A percentile compares a stretch with the other conserved stretches of the same genome.
phyloP scores from a whole-genome alignment of 2,888 invertebrate genomes.

The Aricia artaxerxes region DNA sequence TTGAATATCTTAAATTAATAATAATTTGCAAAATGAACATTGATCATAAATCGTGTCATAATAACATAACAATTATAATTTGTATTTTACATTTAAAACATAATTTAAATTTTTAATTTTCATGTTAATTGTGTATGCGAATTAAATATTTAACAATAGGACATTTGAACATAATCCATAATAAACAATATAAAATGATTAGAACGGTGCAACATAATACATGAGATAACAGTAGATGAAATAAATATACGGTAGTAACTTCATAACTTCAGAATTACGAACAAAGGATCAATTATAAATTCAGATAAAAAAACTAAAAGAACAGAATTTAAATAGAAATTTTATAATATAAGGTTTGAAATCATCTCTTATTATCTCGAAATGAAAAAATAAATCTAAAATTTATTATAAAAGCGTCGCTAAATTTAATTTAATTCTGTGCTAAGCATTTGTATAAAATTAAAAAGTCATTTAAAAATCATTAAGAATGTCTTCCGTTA shows the following conservation, averaged over 20 bases:
- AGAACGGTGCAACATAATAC: neutral
- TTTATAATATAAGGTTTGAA: neutral
- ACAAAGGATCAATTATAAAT: too few species aligned
- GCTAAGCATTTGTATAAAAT: neutral
- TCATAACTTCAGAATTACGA: neutral
- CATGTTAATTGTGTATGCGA: neutral
- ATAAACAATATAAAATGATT: neutral
- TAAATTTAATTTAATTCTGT: neutral
- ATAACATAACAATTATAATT: neutral
- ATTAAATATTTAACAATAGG: conserved; percentile 8
- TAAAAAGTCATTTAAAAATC: neutral
- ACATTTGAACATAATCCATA: neutral
- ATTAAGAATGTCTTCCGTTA: neutral
- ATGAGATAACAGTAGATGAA: neutral
- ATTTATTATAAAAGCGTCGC: neutral
- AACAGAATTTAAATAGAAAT: too few species aligned
- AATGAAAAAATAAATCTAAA: neutral
- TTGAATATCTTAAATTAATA: neutral
- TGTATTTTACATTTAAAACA: neutral
- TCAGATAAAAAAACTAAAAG: too few species aligned
- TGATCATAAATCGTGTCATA: neutral
- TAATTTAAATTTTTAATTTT: neutral
- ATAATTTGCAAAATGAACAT: neutral
- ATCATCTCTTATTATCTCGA: neutral
- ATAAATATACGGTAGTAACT: neutral